Conservation (phyloP, 2,888 invertebrate genomes). For the Andricus curvator region DNA sequence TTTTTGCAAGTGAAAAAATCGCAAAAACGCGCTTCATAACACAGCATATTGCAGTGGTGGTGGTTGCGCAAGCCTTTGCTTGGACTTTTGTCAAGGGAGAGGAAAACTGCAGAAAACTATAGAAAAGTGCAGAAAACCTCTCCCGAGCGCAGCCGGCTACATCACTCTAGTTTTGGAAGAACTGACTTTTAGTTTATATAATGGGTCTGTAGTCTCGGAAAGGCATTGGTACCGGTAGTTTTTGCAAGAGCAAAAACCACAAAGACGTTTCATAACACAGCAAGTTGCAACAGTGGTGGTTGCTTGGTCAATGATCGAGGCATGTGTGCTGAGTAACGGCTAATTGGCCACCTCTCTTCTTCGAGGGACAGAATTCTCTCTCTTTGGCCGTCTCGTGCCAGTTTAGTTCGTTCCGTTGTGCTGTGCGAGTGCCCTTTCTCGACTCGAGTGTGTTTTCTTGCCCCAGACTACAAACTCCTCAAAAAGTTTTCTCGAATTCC, state of each 20-base stretch:
- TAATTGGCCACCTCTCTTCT: constrained; percentile 75
- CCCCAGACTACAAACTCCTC: background rate
- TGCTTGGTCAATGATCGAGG: constrained; percentile 47
- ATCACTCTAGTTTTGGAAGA: background rate
- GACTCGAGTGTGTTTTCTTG: background rate
- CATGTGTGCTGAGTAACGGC: constrained; percentile 73
- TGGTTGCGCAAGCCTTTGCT: background rate
- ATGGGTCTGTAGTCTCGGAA: background rate
- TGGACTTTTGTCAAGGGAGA: no score
- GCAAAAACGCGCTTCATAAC: constrained; percentile 39
- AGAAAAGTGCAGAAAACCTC: no score
- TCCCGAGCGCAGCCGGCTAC: no score
- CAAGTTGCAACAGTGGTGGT: constrained; percentile 38
- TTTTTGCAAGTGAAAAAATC: constrained; percentile 45
- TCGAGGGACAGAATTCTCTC: constrained; percentile 52
- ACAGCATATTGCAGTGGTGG: constrained; percentile 37
- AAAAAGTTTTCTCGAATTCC: background rate
- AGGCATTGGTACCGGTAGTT: constrained; percentile 2
- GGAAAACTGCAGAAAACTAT: no score
- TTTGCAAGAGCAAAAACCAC: constrained; percentile 44
- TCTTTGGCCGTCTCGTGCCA: constrained; percentile 56
- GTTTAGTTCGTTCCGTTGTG: constrained; percentile 55
- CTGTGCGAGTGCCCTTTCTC: constrained; percentile 41
- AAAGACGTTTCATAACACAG: constrained; percentile 43
- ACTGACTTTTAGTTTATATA: background rate